phyloP scores from a whole-genome alignment of 2,113 vertebrate species.

The Xenopus laevis region DNA sequence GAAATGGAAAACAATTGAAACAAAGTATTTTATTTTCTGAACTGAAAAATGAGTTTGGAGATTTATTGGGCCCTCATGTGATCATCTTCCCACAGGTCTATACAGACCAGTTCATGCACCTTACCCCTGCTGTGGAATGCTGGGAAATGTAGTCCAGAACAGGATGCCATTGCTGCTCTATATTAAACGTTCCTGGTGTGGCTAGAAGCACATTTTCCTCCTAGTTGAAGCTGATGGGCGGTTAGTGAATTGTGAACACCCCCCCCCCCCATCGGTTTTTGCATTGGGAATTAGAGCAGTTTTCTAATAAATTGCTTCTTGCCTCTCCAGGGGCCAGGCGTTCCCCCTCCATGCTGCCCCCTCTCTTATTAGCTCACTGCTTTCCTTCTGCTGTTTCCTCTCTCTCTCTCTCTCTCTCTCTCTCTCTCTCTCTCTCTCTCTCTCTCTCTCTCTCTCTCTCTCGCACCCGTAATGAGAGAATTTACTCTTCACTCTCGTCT shows the following conservation, averaged over 20 bases:
- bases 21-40: too few relatives aligned
- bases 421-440: too few relatives aligned
- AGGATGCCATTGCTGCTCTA: too few relatives aligned
- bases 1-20: too few relatives aligned
- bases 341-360: neutral
- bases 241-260: neutral
- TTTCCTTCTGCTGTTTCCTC: neutral
- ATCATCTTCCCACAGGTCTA: too few relatives aligned
- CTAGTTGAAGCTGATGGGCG: neutral
- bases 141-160: too few relatives aligned
- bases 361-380: neutral
- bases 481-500: neutral
- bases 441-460: neutral
- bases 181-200: too few relatives aligned
- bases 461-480: conserved; percentile 8
- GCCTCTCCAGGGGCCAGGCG: neutral
- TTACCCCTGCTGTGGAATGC: too few relatives aligned
- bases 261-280: neutral
- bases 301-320: conserved; percentile 34
- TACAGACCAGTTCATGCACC: too few relatives aligned
- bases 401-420: too few relatives aligned
- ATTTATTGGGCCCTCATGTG: too few relatives aligned
- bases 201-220: neutral
- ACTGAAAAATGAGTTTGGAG: too few relatives aligned
- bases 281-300: conserved; percentile 20